A percentile compares a stretch with the other conserved stretches of the same genome.
Evolutionary conservation across 2,888 invertebrate species (phyloP).

Genomic region (Cactoblastis cactorum): DNA sequence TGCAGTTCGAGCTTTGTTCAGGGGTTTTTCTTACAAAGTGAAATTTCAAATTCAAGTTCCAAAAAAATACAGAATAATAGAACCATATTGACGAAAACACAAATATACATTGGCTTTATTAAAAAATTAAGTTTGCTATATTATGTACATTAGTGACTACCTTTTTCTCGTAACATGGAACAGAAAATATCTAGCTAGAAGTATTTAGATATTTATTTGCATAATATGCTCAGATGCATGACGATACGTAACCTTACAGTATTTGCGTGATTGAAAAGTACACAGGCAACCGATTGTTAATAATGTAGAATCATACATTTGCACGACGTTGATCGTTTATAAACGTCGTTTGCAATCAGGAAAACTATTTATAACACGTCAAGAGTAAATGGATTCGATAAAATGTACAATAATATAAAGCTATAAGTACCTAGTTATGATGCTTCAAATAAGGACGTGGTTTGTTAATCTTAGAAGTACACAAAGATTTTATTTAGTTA

Average conservation of each 20-base stretch:
- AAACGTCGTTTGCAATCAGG: slow-evolving; percentile 41
- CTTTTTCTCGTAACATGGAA: no score
- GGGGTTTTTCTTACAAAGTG: no score
- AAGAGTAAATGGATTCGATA: slow-evolving; percentile 11
- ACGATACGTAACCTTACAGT: neutral
- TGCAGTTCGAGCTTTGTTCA: no score
- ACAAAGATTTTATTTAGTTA: no score
- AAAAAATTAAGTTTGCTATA: no score
- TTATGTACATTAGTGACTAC: no score
- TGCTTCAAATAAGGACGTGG: neutral
- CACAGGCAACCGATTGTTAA: slow-evolving; percentile 17
- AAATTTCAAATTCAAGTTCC: no score
- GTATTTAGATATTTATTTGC: neutral
- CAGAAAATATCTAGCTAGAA: neutral
- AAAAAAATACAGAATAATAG: no score
- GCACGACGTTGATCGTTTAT: slow-evolving; percentile 33
- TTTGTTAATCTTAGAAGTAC: no score
- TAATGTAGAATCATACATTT: slow-evolving; percentile 24
- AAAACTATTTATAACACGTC: slow-evolving; percentile 34
- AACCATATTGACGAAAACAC: no score
- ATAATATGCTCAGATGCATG: neutral
- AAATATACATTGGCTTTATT: no score
- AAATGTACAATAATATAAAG: neutral
- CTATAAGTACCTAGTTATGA: neutral
- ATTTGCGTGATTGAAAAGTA: slow-evolving; percentile 10